Base-by-base conservation (phyloP, 2,888 invertebrate genomes). In the Orthonychiurus folsomi region DNA sequence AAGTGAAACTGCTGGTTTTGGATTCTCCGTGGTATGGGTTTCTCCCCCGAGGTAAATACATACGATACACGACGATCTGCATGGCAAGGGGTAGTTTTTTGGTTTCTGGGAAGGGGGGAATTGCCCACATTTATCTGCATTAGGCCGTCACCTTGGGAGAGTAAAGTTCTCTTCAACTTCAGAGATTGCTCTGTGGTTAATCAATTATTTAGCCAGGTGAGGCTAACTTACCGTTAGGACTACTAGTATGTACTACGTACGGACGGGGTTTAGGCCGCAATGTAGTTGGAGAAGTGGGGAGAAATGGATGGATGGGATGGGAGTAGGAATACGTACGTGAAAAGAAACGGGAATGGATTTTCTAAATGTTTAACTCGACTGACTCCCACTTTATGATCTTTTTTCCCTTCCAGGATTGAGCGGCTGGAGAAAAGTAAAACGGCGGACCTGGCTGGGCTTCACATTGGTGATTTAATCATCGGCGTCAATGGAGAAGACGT, bases 401-500 rank as follows among this genome's bases (percentile, higher is more conserved):
- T 47, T 58, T 47, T 21, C 24, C 21, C 47, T 47, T 24, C 58
- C 58, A 72, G 72, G 62, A 72, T 72, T 61, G 72, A 70, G 62
- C 69, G 72, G 28, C 62, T 72, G 56, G 70, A 72, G 66, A 68
- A 66, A 63, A 68, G 65, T 56, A 69, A 69, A 66, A 66, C 65
- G 52, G 72, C 70, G 37, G 70, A 70, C 63, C 21, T 64, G 25
- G 70, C 69, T 37, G 72, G 72, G 26, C 63, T 70, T 2, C 67
- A 66, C 59, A 69, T 69, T 58, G 72, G 70, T 25, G 72, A 72
- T 68, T 64, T 70, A 62, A 72, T 72, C 60, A 68, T 72, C 55
- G 70, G 70, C 53, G 72, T 72, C 56, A 70, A 70, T 65, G 72
- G 72, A n/a, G 69, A 72, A 59, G 70, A 69, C 47, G 68, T 69